Evolutionary conservation across 2,797 vertebrate species (phyloP), one percentile per base, ranked within the genome.

Genomic region (Holocentrus rufus): DNA sequence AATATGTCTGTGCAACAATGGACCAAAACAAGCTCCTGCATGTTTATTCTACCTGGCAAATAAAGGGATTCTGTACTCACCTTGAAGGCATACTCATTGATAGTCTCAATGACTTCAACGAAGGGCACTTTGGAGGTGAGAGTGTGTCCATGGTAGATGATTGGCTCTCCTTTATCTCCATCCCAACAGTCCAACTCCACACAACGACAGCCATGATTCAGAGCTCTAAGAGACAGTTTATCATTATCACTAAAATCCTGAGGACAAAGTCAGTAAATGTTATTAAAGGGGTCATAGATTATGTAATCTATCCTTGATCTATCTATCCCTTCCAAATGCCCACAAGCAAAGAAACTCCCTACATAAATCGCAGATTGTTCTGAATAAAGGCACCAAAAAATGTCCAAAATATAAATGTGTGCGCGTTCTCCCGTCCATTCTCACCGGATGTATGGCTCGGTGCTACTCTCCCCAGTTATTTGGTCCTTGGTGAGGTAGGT

Each of bases 161-260:
- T 22, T 0, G 98, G 98, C 13, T 98, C 96, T 23, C 96, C 96
- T 0, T 92, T 91, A 0, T 96, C 93, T 13, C 98, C 98, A 53
- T 98, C 97, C 97, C 97, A 98, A 75, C 97, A 99, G 91, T 98
- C 98, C 80, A 99, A 93, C 91, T 99, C 98, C 90, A 99, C 98
- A 17, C 97, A 99, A 64, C 97, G 96, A 56, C 98, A 99, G 7
- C 98, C 96, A 0, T 95, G 94, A 72, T 87, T 94, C 69, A 99
- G 92, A 1, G 95, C 98, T 77, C 98, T 99, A 68, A 15, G 17
- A 62, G 18, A 58, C 25, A 69, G 46, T 54, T 9, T 10, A 46
- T 15, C 27, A 58, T 14, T 53, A 46, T 25, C 8, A 27, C 10
- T 3, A 22, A 57, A 39, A 23, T 15, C 57, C 13, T 44, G 9